A percentile compares a stretch with the other conserved stretches of the same genome.
Conservation (phyloP, 2,797 vertebrate genomes). For the Parauchenoglanis punctatus region DNA sequence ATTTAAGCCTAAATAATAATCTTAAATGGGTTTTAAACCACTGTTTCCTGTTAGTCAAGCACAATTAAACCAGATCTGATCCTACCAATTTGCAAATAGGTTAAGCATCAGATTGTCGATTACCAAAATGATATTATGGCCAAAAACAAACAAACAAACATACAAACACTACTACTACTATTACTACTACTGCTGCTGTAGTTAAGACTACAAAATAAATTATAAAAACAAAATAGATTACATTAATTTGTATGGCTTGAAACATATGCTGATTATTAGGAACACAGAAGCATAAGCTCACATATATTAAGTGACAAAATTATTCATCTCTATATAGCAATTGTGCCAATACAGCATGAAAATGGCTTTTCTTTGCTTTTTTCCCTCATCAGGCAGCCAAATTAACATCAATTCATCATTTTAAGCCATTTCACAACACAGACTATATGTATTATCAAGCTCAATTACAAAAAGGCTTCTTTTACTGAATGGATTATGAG, state of each 20-base stretch:
- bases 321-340: not conserved
- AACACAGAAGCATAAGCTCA: not conserved
- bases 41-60: not conserved
- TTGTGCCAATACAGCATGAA: not conserved
- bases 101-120: not conserved
- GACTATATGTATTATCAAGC: not conserved
- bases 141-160: not conserved
- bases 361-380: not conserved
- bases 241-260: not conserved
- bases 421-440: not conserved
- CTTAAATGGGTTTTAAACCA: not conserved
- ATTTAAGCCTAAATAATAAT: not conserved
- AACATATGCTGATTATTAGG: not conserved
- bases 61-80: not conserved
- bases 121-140: not conserved
- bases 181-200: not conserved
- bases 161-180: not conserved
- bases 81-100: not conserved
- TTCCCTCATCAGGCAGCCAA: not conserved
- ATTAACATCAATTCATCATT: not conserved
- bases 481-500: not conserved
- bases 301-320: not conserved
- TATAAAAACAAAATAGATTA: not conserved
- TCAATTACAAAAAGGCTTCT: not conserved
- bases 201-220: not conserved